Conservation (phyloP, 2,888 invertebrate species). For the Euphydryas editha region DNA sequence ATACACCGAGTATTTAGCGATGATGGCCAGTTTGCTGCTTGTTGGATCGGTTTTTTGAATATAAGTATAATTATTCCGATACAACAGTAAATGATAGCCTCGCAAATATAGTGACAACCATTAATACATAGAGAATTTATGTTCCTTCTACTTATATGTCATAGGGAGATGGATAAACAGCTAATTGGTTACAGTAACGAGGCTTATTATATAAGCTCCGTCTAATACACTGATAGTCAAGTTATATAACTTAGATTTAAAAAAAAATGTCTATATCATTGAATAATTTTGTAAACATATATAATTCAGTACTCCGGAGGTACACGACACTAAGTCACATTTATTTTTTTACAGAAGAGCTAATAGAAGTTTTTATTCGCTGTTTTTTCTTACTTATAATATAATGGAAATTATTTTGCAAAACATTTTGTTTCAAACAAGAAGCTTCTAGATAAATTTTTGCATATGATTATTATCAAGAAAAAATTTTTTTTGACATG, state of each 20-base stretch:
- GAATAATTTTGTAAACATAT: too few species aligned
- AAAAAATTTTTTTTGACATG: too few species aligned
- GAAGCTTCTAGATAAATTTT: too few species aligned
- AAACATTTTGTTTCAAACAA: too few species aligned
- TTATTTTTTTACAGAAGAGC: too few species aligned
- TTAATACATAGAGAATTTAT: neutral
- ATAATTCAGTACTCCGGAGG: too few species aligned
- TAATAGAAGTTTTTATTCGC: too few species aligned
- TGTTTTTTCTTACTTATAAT: too few species aligned
- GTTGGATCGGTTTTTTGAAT: constrained; percentile 25
- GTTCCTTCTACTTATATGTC: neutral
- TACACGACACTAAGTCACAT: too few species aligned
- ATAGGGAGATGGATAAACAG: neutral
- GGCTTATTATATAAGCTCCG: neutral
- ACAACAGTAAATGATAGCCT: constrained; percentile 10
- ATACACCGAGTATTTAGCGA: constrained; percentile 37
- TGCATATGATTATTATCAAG: too few species aligned
- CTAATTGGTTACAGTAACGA: neutral
- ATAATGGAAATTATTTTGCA: too few species aligned
- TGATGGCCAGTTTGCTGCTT: constrained; percentile 21
- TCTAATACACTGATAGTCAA: neutral
- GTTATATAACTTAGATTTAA: neutral
- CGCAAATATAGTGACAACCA: neutral
- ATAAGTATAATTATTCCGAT: constrained; percentile 16
- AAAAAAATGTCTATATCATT: too few species aligned